A percentile compares a stretch with the other conserved stretches of the same genome.
Conservation (phyloP, 2,113 vertebrate species). For the Siniperca chuatsi region DNA sequence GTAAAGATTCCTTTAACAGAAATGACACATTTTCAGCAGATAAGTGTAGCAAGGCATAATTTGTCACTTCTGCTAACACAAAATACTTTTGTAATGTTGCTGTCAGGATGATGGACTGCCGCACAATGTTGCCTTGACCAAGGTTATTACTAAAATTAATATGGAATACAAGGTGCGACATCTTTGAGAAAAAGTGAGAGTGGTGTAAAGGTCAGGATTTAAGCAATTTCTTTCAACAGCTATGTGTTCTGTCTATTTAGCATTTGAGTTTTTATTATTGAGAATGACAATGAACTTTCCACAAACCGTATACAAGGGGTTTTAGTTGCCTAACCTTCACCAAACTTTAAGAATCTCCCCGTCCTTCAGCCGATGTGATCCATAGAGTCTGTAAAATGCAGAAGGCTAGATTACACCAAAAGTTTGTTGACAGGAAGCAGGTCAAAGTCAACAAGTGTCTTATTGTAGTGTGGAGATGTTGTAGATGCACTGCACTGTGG, state of each 20-base stretch:
- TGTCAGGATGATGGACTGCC: neutral
- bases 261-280: neutral
- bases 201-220: neutral
- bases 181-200: neutral
- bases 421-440: slow-evolving; percentile 30
- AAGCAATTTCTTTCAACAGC: neutral
- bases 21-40: neutral
- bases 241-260: neutral
- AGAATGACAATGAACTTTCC: neutral
- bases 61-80: neutral
- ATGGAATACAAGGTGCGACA: neutral
- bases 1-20: neutral
- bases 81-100: neutral
- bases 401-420: neutral
- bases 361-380: neutral
- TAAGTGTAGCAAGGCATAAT: neutral
- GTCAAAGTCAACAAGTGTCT: slow-evolving; percentile 28
- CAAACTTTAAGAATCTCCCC: neutral
- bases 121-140: neutral
- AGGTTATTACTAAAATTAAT: neutral
- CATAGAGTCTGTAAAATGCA: neutral
- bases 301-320: neutral
- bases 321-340: neutral
- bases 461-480: slow-evolving; percentile 17
- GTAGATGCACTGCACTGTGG: slow-evolving; percentile 6